Conservation (phyloP, 1,140 invertebrate species). For the Platyura marginata region DNA sequence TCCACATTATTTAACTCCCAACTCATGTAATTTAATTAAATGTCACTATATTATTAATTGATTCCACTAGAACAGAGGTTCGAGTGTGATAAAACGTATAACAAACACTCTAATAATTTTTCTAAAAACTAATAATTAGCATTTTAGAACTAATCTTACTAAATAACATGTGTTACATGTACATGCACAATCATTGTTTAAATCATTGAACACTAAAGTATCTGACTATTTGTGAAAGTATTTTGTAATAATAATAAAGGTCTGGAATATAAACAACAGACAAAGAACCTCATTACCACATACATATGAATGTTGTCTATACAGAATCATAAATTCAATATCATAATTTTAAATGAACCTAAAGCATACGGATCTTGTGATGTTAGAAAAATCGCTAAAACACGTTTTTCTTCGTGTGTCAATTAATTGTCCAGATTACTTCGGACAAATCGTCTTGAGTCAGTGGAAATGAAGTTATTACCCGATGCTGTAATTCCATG, state of each 20-base stretch:
- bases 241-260: background rate
- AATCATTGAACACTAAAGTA: background rate
- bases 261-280: background rate
- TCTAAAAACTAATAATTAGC: too few relatives aligned
- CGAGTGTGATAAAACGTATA: too few relatives aligned
- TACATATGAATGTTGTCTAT: background rate
- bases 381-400: slow-evolving; percentile 1
- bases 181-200: background rate
- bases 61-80: too few relatives aligned
- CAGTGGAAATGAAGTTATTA: background rate
- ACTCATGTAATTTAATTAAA: too few relatives aligned
- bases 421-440: background rate
- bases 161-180: too few relatives aligned
- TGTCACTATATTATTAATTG: too few relatives aligned
- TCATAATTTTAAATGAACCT: background rate
- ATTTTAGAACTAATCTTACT: too few relatives aligned
- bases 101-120: too few relatives aligned
- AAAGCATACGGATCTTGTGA: background rate
- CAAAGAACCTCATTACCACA: background rate
- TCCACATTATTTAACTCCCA: too few relatives aligned
- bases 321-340: background rate
- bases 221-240: background rate
- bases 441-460: background rate
- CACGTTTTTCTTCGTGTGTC: background rate
- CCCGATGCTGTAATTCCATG: slow-evolving; percentile 27